Percentiles rank a stretch among this genome's conserved stretches.
These are phyloP conservation scores for Spheniscus humboldti DNA, from an alignment of 2,797 vertebrate species.

Conservation along the genomic window DNA sequence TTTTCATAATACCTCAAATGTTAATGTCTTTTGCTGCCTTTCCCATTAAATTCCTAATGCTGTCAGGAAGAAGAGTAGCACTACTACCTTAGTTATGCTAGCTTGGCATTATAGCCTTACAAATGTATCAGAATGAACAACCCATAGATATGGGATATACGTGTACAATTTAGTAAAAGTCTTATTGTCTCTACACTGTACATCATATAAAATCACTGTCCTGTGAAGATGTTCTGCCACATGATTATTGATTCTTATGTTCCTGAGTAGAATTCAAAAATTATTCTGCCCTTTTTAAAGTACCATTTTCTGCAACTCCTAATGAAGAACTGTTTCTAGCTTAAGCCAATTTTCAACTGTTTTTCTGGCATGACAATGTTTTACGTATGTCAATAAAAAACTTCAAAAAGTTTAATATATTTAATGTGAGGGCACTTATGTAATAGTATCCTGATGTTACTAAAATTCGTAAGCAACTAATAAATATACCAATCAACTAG, in stretches of 20 bases:
- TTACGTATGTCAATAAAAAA: background rate
- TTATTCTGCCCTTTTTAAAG: background rate
- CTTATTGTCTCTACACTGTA: background rate
- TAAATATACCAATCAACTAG: background rate
- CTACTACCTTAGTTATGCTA: background rate
- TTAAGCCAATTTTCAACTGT: background rate
- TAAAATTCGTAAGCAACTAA: background rate
- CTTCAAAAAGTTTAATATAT: background rate
- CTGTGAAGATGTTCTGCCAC: background rate
- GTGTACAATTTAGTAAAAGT: background rate
- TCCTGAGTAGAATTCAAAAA: background rate
- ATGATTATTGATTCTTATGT: background rate
- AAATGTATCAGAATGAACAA: background rate
- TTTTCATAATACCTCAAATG: background rate
- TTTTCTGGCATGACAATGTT: background rate
- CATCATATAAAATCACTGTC: background rate
- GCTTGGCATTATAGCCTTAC: background rate
- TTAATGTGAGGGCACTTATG: background rate
- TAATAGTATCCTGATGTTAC: background rate
- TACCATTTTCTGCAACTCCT: background rate
- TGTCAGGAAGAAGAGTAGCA: background rate
- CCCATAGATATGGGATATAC: fast-evolving
- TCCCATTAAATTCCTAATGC: background rate
- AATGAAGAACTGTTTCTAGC: background rate
- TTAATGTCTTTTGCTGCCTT: background rate